These are phyloP conservation scores for Centroberyx gerrardi DNA, from an alignment of 2,797 vertebrate genomes.

Conservation along the genomic window DNA sequence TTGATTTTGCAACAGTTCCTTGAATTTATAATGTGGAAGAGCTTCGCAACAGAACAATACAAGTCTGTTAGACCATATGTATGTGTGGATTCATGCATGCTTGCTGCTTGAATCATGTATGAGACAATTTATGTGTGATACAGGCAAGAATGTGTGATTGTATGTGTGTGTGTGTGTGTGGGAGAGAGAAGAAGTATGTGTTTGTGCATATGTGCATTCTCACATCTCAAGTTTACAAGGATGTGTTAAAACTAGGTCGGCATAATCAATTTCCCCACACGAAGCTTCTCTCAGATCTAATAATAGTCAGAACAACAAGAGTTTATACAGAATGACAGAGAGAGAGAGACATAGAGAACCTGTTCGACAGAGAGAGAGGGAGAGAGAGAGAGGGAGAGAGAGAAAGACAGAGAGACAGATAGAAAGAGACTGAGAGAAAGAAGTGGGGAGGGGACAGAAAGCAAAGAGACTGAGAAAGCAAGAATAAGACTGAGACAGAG, in stretches of 20 bases:
- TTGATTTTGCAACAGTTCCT: no score
- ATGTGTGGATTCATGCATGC: neutral
- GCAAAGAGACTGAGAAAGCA: neutral
- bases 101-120: neutral
- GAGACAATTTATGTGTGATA: neutral
- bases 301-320: conserved; percentile 44
- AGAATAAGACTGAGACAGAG: conserved; percentile 20
- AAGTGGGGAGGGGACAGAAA: conserved; percentile 11
- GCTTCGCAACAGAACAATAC: no score
- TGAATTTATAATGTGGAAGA: no score
- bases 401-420: neutral
- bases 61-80: neutral
- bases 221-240: conserved; percentile 30
- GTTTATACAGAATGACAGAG: conserved; percentile 31
- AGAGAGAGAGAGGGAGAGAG: conserved; percentile 4
- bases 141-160: neutral
- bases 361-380: neutral
- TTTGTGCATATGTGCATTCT: neutral
- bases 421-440: neutral
- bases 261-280: conserved; percentile 64
- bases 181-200: neutral
- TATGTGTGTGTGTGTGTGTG: neutral
- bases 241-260: conserved; percentile 68
- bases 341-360: neutral
- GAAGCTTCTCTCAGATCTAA: conserved; percentile 51